These are phyloP conservation scores for Equus przewalskii DNA, from an alignment of 2,113 vertebrate species.

Conservation along the genomic window DNA sequence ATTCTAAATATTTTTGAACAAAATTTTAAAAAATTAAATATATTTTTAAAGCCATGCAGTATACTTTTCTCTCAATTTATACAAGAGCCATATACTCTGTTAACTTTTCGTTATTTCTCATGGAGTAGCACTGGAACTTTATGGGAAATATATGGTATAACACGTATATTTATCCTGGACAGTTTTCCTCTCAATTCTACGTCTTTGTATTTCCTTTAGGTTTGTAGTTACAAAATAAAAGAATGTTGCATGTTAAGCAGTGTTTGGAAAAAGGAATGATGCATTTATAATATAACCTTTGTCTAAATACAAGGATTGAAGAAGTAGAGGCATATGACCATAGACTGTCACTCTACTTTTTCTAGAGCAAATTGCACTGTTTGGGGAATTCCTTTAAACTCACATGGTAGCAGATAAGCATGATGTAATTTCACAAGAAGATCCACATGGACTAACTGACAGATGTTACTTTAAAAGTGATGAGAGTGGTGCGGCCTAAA, in stretches of 20 bases:
- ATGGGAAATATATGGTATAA: neutral
- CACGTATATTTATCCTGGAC: neutral
- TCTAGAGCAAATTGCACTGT: neutral
- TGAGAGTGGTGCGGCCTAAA: neutral
- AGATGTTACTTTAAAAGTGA: conserved; percentile 39
- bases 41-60: neutral
- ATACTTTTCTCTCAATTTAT: conserved; percentile 25
- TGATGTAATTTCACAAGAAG: conserved; percentile 44
- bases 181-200: neutral
- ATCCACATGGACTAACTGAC: conserved; percentile 13
- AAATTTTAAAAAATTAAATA: neutral
- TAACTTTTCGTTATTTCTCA: neutral
- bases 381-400: conserved; percentile 10
- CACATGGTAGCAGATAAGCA: neutral
- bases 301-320: conserved; percentile 23
- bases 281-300: conserved; percentile 17
- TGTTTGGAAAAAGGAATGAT: neutral
- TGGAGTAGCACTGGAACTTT: neutral
- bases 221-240: neutral
- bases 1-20: conserved; percentile 20
- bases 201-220: neutral
- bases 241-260: neutral
- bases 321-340: neutral
- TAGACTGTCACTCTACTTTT: neutral
- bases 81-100: neutral